Base-by-base conservation (phyloP, 1,140 invertebrate species). In the Andricus grossulariae region DNA sequence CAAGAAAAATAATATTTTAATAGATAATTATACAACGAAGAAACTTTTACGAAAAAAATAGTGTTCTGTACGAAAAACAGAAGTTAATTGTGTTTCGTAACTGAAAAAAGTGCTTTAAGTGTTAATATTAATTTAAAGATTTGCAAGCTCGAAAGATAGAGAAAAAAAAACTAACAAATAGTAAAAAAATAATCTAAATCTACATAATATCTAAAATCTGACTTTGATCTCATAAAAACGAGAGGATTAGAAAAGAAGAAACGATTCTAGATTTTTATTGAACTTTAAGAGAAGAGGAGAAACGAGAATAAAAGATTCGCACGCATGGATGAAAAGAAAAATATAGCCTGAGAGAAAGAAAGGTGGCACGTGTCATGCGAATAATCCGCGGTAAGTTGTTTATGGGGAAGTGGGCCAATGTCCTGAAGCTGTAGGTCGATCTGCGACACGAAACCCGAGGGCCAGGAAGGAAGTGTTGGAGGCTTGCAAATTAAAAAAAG, bases 341-440 rank as follows among this genome's bases (percentile, higher is more conserved):
- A 66, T 66, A 66, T 45, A 66, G 32, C 60, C 25, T 66, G 60
- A 39, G 60, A 66, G 39, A 66, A 66, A 66, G 60, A 66, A 66
- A 66, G 60, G 60, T 66, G 60, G 60, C 60, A 66, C 60, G 60
- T 66, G 60, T 66, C 45, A 66, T 39, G 60, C 60, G 60, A 66
- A 66, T 66, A 66, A 66, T 66, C 60, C 32, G 15, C 60, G 25
- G 60, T 66, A 32, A 66, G 60, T 66, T 66, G 60, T 66, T 66
- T 66, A 79, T 80, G 75, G 60, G 60, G 76, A 82, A 83, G 78
- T 80, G 76, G 74, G 77, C 52, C 77, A 39, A 75, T 66, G 71
- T 49, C 73, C 77, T 54, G 71, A 45, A 73, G 73, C 70, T 75
- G 71, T 75, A 79, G 73, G 77, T 60, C 72, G 72, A 16, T 12